Evolutionary conservation across 1,140 invertebrate species (phyloP).

Genomic region (Papilio helenus): DNA sequence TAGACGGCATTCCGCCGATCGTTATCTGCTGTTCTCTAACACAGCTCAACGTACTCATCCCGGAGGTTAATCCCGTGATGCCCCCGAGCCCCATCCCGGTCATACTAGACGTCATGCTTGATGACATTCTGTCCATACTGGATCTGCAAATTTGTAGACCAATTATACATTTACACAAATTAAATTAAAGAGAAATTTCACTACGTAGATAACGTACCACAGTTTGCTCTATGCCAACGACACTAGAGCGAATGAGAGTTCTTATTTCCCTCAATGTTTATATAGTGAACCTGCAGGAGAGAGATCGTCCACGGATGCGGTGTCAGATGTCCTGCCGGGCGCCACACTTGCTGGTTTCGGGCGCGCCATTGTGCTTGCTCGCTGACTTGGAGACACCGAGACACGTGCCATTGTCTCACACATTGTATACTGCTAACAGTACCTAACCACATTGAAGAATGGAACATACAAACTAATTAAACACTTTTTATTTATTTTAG

Average conservation of each 20-base stretch:
- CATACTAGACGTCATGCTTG: constrained; percentile 82
- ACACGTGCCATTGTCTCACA: constrained; percentile 30
- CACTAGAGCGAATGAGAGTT: constrained; percentile 73
- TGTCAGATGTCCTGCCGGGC: constrained; percentile 65
- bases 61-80: constrained; percentile 75
- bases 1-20: constrained; percentile 80
- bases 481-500: not conserved
- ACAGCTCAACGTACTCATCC: constrained; percentile 74
- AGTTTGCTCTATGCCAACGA: constrained; percentile 66
- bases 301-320: constrained; percentile 66
- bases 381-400: constrained; percentile 51
- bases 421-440: constrained; percentile 2
- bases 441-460: constrained; percentile 6
- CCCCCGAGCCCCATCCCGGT: constrained; percentile 81
- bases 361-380: constrained; percentile 64
- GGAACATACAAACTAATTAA: constrained; percentile 24
- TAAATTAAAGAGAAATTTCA: not conserved
- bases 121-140: constrained; percentile 80
- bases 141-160: constrained; percentile 69
- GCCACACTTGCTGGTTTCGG: constrained; percentile 59
- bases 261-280: constrained; percentile 48
- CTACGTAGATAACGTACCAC: constrained; percentile 43
- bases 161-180: constrained; percentile 44
- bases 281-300: constrained; percentile 57
- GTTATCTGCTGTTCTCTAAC: constrained; percentile 78